Base-by-base conservation (phyloP, 2,797 vertebrate species). In the Acestrorhynchus altus region DNA sequence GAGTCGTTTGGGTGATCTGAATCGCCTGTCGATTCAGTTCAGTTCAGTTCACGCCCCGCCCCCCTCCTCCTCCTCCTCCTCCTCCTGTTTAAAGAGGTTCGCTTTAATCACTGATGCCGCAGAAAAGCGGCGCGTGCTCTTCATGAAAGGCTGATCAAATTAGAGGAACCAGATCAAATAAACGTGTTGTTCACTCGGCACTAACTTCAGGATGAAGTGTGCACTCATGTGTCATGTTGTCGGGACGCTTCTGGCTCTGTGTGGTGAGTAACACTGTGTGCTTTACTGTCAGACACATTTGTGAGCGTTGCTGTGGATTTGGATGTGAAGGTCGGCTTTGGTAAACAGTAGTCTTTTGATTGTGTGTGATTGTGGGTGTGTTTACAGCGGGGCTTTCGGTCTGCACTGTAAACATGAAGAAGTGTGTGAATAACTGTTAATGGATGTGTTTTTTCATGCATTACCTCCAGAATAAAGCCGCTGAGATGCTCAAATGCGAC, bases 251-350 rank as follows among this genome's bases (percentile, higher is more conserved):
- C 26, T 71, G 26, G 64, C 65, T 71, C 59, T 82, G 9, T 10
- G 56, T 24, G 74, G 83, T 84, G 39, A 84, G 83, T 81, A 52
- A 24, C 24, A n/a, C n/a, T n/a, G n/a, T n/a, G n/a, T 18, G 12
- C 31, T 26, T 39, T 5, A 35, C 31, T 35, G 0, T 31, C 16
- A n/a, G n/a, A n/a, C n/a, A n/a, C n/a, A n/a, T n/a, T n/a, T n/a
- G n/a, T n/a, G n/a, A n/a, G n/a, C n/a, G n/a, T n/a, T n/a, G n/a
- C n/a, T n/a, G n/a, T n/a, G n/a, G n/a, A n/a, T n/a, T n/a, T n/a
- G n/a, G n/a, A n/a, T n/a, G n/a, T n/a, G n/a, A n/a, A n/a, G n/a
- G n/a, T n/a, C n/a, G n/a, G n/a, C n/a, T n/a, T n/a, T n/a, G n/a
- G n/a, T n/a, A n/a, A n/a, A n/a, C n/a, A n/a, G n/a, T n/a, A n/a